A percentile compares a stretch with the other conserved stretches of the same genome.
phyloP scores from a whole-genome alignment of 2,888 invertebrate genomes.

The Melanargia galathea region DNA sequence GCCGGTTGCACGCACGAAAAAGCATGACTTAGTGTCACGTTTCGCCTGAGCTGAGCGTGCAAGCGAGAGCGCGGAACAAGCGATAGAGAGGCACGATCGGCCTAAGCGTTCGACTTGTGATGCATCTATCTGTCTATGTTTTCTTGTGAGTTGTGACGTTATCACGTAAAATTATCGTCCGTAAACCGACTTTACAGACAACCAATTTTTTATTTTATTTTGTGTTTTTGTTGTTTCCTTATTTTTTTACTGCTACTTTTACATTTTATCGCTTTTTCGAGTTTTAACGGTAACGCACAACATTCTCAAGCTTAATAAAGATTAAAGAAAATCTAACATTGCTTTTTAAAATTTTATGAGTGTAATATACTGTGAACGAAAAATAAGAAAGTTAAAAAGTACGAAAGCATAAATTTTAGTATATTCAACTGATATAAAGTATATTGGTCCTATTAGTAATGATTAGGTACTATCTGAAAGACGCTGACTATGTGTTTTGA shows the following conservation, averaged over 20 bases:
- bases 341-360: slow-evolving; percentile 5
- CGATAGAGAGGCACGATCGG: no score
- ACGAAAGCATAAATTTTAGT: background rate
- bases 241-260: background rate
- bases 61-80: no score
- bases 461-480: background rate
- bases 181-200: no score
- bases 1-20: no score
- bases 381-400: slow-evolving; percentile 1
- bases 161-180: no score
- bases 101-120: no score
- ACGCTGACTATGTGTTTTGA: background rate
- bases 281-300: background rate
- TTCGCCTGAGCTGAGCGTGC: no score
- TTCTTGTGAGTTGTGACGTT: no score
- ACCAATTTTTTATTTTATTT: no score
- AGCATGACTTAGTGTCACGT: no score
- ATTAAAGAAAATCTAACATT: slow-evolving; percentile 11
- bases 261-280: slow-evolving; percentile 2
- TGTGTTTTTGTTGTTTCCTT: background rate
- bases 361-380: background rate
- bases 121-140: no score
- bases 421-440: background rate
- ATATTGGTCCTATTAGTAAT: background rate
- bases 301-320: slow-evolving; percentile 5